phyloP scores from a whole-genome alignment of 2,113 vertebrate species.

The Rhinopomastus cyanomelas region DNA sequence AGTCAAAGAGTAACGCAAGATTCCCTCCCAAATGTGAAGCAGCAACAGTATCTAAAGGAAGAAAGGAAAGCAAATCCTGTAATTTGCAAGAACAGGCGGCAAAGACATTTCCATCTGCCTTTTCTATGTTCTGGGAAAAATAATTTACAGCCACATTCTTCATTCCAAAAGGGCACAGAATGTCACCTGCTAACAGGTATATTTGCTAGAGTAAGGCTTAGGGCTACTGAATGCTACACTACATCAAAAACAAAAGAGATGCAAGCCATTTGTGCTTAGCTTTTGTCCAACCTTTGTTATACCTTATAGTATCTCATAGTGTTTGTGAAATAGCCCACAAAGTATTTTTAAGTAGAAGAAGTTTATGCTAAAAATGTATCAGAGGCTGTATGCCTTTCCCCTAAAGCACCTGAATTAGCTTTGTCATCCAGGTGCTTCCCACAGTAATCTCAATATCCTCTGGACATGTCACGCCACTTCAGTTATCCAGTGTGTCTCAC shows the following conservation, averaged over 20 bases:
- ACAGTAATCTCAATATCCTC: neutral
- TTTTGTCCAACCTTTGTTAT: neutral
- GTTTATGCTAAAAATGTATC: neutral
- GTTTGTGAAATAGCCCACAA: neutral
- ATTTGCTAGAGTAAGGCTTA: neutral
- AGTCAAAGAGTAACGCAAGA: constrained; percentile 67
- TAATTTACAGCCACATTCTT: constrained; percentile 82
- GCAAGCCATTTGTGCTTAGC: neutral
- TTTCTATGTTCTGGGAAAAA: constrained; percentile 87
- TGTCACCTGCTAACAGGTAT: neutral
- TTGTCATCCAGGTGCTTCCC: neutral
- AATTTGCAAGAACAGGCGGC: constrained; percentile 53
- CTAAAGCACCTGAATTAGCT: neutral
- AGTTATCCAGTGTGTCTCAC: neutral
- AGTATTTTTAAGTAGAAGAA: neutral
- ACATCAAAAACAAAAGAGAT: neutral
- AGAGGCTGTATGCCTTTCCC: neutral
- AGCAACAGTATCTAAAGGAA: constrained; percentile 63
- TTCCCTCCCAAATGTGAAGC: constrained; percentile 33
- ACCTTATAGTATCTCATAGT: neutral
- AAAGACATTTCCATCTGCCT: constrained; percentile 84
- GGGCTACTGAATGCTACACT: neutral
- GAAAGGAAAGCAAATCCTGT: constrained; percentile 55
- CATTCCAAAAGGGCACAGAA: neutral
- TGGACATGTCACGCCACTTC: neutral